Conservation (phyloP, 2,888 invertebrate genomes). For the Miltochrista miniata region DNA sequence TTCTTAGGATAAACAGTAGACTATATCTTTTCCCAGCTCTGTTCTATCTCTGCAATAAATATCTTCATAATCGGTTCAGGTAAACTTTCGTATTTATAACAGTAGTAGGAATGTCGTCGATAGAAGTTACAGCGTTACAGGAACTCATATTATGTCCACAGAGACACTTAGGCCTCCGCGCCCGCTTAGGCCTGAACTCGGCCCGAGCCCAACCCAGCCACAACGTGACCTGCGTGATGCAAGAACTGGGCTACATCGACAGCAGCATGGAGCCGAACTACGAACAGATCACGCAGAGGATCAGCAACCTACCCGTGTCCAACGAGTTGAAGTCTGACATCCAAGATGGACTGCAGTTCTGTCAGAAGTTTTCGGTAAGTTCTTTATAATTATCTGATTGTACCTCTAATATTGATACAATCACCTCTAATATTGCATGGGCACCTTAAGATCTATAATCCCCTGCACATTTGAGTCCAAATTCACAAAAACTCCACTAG, state of each 20-base stretch:
- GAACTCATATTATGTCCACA: conserved; percentile 37
- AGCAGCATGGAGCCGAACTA: conserved; percentile 86
- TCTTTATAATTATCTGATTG: too few relatives aligned
- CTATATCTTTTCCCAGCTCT: too few relatives aligned
- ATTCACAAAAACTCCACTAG: too few relatives aligned
- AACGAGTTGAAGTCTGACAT: conserved; percentile 86
- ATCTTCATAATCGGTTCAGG: too few relatives aligned
- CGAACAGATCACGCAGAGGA: conserved; percentile 84
- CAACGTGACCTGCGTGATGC: conserved; percentile 89
- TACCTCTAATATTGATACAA: too few relatives aligned
- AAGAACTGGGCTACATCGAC: conserved; percentile 87
- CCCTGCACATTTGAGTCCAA: too few relatives aligned
- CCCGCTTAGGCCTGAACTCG: conserved; percentile 84
- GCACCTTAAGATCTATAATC: too few relatives aligned
- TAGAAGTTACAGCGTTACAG: not conserved
- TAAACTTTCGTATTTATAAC: too few relatives aligned
- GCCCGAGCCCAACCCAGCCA: conserved; percentile 66
- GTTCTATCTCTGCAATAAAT: too few relatives aligned
- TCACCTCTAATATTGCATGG: too few relatives aligned
- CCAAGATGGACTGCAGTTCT: conserved; percentile 86
- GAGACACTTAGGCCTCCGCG: conserved; percentile 85
- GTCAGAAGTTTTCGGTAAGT: conserved; percentile 87
- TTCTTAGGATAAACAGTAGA: too few relatives aligned
- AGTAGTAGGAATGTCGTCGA: too few relatives aligned
- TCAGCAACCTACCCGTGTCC: conserved; percentile 84